phyloP scores from a whole-genome alignment of 2,113 vertebrate species.

The Rhodinocichla rosea region DNA sequence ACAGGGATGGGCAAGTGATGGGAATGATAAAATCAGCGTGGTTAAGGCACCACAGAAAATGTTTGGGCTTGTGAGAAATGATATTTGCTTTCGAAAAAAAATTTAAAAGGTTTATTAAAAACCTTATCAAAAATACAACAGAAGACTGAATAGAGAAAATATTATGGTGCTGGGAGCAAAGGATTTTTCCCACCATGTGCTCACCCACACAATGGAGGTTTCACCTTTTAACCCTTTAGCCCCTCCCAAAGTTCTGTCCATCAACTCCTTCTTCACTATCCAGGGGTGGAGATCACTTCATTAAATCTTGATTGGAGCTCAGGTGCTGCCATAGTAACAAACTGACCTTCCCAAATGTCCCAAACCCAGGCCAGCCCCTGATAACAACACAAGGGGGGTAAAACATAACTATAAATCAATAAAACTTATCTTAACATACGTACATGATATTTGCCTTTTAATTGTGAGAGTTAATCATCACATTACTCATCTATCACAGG shows the following conservation, averaged over 20 bases:
- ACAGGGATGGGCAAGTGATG: fast-evolving
- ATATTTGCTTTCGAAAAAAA: not conserved
- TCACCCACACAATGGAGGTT: not conserved
- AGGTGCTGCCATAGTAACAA: not conserved
- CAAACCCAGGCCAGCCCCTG: not conserved
- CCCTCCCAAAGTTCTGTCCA: not conserved
- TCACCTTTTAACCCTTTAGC: not conserved
- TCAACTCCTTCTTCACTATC: not conserved
- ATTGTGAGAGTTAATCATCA: not conserved
- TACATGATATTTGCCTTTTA: not conserved
- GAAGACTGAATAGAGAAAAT: not conserved
- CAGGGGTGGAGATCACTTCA: not conserved
- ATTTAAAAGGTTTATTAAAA: not conserved
- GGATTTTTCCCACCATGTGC: not conserved
- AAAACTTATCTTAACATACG: not conserved
- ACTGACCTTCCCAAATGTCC: not conserved
- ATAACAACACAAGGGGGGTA: not conserved
- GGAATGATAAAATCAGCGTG: fast-evolving
- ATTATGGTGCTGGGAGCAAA: not conserved
- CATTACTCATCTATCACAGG: not conserved
- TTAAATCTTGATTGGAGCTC: not conserved
- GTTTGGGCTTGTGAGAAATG: not conserved
- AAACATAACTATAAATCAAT: not conserved
- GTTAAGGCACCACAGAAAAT: not conserved
- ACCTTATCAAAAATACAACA: not conserved